These are phyloP conservation scores for Chaetodon trifascialis DNA, from an alignment of 2,113 vertebrate genomes.

Conservation along the genomic window DNA sequence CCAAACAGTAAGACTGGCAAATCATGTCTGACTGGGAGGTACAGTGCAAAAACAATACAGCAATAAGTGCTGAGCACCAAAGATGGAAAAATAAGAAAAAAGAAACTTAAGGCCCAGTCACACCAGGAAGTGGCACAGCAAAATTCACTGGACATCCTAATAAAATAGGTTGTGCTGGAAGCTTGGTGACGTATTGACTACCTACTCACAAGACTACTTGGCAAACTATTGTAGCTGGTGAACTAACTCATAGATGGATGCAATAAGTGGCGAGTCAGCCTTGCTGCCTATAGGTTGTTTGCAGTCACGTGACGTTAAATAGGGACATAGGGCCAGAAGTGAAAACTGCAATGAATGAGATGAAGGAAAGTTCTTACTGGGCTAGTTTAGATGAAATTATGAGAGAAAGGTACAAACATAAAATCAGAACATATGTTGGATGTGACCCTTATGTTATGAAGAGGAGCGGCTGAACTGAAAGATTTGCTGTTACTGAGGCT, in stretches of 20 bases:
- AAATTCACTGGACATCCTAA: background rate
- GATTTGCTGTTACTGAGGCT: no score
- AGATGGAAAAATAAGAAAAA: background rate
- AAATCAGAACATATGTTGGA: no score
- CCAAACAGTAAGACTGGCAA: background rate
- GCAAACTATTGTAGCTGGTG: background rate
- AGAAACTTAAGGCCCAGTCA: background rate
- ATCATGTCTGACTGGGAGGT: background rate
- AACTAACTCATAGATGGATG: background rate
- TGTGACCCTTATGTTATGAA: no score
- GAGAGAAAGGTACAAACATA: no score
- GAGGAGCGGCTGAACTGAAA: no score
- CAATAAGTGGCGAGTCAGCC: background rate
- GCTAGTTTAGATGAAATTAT: no score
- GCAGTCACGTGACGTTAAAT: no score
- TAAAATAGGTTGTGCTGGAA: background rate
- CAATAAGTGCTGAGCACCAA: constrained; percentile 17
- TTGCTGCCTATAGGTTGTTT: background rate
- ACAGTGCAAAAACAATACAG: constrained; percentile 14
- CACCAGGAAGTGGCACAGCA: background rate
- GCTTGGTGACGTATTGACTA: background rate
- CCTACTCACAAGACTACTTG: background rate
- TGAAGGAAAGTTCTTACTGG: no score
- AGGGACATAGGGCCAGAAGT: no score
- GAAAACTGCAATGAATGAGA: no score